Conservation (phyloP, 2,888 invertebrate genomes). For the Heliconius cydno region DNA sequence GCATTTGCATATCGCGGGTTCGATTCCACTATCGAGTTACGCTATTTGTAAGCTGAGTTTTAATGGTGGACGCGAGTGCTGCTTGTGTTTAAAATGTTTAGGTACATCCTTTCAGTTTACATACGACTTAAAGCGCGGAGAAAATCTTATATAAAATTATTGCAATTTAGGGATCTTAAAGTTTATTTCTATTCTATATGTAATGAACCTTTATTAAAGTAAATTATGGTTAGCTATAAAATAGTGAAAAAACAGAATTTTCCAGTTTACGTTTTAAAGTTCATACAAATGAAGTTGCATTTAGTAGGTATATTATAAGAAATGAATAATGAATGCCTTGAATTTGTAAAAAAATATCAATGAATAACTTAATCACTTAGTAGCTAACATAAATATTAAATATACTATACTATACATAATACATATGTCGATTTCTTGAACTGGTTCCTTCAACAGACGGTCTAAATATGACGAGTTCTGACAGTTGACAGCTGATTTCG, state of each 20-base stretch:
- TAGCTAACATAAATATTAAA: not conserved
- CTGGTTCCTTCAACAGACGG: not conserved
- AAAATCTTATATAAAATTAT: not conserved
- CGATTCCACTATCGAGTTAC: conserved; percentile 68
- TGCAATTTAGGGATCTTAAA: not conserved
- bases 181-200: not conserved
- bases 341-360: not conserved
- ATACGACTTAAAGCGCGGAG: not conserved
- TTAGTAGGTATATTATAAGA: too few relatives aligned
- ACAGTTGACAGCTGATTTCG: conserved; percentile 27
- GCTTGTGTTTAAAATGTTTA: not conserved
- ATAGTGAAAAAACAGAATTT: too few relatives aligned
- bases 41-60: conserved; percentile 49
- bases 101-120: not conserved
- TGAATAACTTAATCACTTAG: not conserved
- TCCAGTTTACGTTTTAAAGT: too few relatives aligned
- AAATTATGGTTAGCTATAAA: too few relatives aligned
- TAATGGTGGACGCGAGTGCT: conserved; percentile 38
- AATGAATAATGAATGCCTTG: too few relatives aligned
- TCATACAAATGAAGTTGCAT: too few relatives aligned
- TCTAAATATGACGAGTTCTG: not conserved
- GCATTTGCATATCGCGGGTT: conserved; percentile 79
- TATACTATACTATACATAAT: not conserved
- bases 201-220: too few relatives aligned
- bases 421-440: not conserved